phyloP scores from a whole-genome alignment of 2,888 invertebrate genomes.

The Spatulosminthurus flaviceps region DNA sequence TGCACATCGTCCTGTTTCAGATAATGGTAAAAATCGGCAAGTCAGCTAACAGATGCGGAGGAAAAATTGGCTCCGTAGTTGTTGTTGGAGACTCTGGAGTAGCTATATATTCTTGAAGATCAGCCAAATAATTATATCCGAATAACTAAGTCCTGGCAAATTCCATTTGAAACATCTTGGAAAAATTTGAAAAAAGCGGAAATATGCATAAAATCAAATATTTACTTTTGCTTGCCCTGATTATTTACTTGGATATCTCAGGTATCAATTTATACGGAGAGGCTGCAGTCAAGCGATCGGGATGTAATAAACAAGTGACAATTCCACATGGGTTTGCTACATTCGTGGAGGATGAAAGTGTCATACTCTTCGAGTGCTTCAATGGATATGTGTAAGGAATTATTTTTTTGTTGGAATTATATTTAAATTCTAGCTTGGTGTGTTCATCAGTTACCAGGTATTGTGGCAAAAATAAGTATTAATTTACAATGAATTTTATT shows the following conservation, averaged over 20 bases:
- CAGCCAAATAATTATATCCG: too few relatives aligned
- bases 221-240: not conserved
- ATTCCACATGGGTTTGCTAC: conserved; percentile 40
- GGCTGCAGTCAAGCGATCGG: conserved; percentile 22
- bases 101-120: too few relatives aligned
- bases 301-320: conserved; percentile 23
- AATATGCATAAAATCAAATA: not conserved
- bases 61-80: too few relatives aligned
- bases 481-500: not conserved
- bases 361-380: conserved; percentile 41
- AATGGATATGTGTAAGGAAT: conserved; percentile 40
- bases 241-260: not conserved
- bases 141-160: too few relatives aligned
- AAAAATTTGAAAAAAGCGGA: too few relatives aligned
- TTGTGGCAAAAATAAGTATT: not conserved
- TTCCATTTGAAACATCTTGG: too few relatives aligned
- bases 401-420: not conserved
- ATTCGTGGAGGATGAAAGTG: conserved; percentile 34
- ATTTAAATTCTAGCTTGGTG: not conserved
- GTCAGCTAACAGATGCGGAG: not conserved
- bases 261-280: not conserved
- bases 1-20: not conserved
- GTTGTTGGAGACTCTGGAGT: too few relatives aligned
- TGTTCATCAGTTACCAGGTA: not conserved
- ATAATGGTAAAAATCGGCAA: not conserved